Evolutionary conservation across 2,888 invertebrate genomes (phyloP).

Genomic region (Agonum fuliginosum): DNA sequence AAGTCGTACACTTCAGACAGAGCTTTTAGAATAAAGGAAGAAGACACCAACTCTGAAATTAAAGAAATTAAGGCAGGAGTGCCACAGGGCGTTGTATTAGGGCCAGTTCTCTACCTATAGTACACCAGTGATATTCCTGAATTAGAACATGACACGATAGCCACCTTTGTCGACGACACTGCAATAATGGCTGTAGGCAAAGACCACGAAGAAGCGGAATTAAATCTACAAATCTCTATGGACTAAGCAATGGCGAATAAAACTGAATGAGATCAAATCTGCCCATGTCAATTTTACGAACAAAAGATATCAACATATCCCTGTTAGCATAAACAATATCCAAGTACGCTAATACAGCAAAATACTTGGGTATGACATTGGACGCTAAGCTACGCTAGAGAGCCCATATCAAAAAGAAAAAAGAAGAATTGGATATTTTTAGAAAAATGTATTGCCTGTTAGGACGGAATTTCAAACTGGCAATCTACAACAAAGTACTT

Average conservation of each 20-base stretch:
- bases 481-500: constrained; percentile 49
- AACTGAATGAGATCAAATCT: constrained; percentile 63
- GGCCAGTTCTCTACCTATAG: constrained; percentile 21
- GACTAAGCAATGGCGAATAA: constrained; percentile 63
- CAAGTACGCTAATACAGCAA: constrained; percentile 56
- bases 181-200: constrained; percentile 51
- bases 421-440: constrained; percentile 36
- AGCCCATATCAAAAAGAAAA: constrained; percentile 60
- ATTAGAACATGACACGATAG: constrained; percentile 44
- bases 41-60: not conserved
- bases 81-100: constrained; percentile 22
- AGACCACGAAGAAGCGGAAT: constrained; percentile 33
- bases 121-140: constrained; percentile 59
- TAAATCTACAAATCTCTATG: constrained; percentile 61
- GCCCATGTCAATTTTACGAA: constrained; percentile 64
- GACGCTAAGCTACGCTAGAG: no score
- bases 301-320: constrained; percentile 59
- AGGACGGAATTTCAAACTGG: constrained; percentile 42
- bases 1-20: constrained; percentile 32
- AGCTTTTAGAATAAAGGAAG: constrained; percentile 23
- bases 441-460: constrained; percentile 54
- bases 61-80: not conserved
- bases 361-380: constrained; percentile 60
- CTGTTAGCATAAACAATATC: constrained; percentile 48
- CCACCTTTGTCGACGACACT: constrained; percentile 63